Evolutionary conservation across 1,140 invertebrate species (phyloP).

Genomic region (Polypedilum pembai): DNA sequence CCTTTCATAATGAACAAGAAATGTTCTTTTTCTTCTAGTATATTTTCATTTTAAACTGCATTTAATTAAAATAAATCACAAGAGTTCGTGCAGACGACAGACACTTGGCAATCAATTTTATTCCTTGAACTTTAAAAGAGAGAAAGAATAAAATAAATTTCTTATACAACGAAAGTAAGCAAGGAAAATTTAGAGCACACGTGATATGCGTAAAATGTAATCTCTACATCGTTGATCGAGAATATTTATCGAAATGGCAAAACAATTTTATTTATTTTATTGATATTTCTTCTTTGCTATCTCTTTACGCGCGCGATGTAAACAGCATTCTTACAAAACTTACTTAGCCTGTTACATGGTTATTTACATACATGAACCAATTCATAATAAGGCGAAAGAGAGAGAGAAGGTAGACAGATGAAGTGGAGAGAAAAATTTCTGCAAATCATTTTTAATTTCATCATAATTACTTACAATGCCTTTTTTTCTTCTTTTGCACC

Average conservation of each 20-base stretch:
- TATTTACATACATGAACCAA: too few species aligned
- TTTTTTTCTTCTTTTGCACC: conserved; percentile 9
- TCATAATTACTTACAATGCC: neutral
- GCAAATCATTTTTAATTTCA: conserved; percentile 19
- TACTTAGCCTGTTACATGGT: too few species aligned
- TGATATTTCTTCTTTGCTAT: neutral
- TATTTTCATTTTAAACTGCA: neutral
- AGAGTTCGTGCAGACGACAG: neutral
- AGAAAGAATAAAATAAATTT: neutral
- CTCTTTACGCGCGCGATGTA: too few species aligned
- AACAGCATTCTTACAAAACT: too few species aligned
- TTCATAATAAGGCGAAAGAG: too few species aligned
- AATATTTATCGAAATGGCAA: neutral
- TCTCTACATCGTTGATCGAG: neutral
- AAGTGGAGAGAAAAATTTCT: conserved; percentile 9
- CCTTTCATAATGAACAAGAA: neutral
- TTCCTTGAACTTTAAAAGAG: neutral
- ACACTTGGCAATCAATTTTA: conserved; percentile 12
- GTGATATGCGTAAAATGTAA: neutral
- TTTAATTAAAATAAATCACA: conserved; percentile 1
- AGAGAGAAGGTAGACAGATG: too few species aligned
- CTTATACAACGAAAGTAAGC: neutral
- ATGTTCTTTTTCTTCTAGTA: neutral
- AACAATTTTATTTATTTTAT: neutral
- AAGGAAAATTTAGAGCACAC: conserved; percentile 11